These are phyloP conservation scores for Sinosuthora webbiana DNA, from an alignment of 2,113 vertebrate genomes.

Conservation along the genomic window DNA sequence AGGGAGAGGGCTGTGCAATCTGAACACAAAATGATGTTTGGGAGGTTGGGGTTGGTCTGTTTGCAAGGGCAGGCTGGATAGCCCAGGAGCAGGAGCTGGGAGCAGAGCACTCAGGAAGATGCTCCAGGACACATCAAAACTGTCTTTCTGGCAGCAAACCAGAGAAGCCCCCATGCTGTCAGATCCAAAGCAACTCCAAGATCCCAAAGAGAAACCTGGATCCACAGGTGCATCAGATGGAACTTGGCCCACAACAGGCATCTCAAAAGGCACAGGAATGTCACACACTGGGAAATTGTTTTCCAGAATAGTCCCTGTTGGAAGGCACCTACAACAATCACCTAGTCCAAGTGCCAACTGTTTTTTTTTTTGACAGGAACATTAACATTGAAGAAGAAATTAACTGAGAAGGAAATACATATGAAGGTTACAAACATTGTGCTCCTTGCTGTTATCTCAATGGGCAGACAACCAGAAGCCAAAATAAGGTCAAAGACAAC, in stretches of 20 bases:
- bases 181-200: background rate
- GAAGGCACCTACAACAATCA: background rate
- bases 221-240: background rate
- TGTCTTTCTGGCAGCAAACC: background rate
- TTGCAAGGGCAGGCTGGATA: rapidly evolving
- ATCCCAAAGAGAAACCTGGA: background rate
- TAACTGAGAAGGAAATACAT: background rate
- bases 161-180: background rate
- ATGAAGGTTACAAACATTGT: background rate
- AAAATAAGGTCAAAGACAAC: background rate
- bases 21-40: background rate
- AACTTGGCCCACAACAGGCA: background rate
- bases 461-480: background rate
- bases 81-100: background rate
- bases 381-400: too few relatives aligned
- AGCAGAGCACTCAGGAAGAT: background rate
- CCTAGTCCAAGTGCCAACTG: background rate
- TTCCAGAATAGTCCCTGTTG: background rate
- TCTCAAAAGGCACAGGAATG: background rate
- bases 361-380: background rate
- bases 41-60: background rate
- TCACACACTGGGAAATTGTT: background rate
- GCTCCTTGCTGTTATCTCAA: background rate
- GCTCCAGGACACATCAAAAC: background rate
- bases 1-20: background rate